Base-by-base conservation (phyloP, 2,113 vertebrate genomes). In the Passer domesticus region DNA sequence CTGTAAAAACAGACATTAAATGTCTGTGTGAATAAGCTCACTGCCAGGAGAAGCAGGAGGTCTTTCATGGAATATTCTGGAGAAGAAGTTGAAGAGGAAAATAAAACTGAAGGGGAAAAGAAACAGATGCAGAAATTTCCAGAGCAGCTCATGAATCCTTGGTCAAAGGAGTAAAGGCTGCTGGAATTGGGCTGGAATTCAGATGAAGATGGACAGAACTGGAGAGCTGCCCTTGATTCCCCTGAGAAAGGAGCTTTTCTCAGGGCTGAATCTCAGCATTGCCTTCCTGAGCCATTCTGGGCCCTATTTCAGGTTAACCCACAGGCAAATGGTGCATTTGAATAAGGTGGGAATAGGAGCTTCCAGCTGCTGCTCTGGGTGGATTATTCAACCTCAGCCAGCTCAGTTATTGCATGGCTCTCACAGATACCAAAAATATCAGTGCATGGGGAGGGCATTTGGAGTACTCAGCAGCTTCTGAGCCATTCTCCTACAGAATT, bases 1-100 rank as follows among this genome's bases (percentile, higher is more conserved):
- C 23, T 83, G 6, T 47, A 24, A 79, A 73, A 85, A 72, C 0
- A 39, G 53, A 30, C 63, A 11, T 73, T 22, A 56, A 64, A 41
- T 44, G 21, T 24, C 55, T 15, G 0, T 28, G 52, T 28, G 56
- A 31, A 33, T 39, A 2, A 78, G 17, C 16, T 27, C 1, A 0
- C 0, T 44, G 44, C 5, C 50, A 52, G 53, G 76, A 64, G 74
- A 52, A 52, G 59, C 0, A 20, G 56, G 33, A 82, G 31, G 19
- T 47, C 11, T 1, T 0, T 20, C 4, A 3, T 18, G 53, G 52
- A 55, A 33, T 47, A 16, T 33, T 60, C 50, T 87, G 47, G 66
- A 60, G 73, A 62, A 37, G 30, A 47, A 39, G 33, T 28, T 3
- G 41, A 37, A 63, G 44, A 70, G 43, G 58, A 33, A 78, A 55